Conservation (phyloP, 2,113 vertebrate genomes). For the Miniopterus natalensis region DNA sequence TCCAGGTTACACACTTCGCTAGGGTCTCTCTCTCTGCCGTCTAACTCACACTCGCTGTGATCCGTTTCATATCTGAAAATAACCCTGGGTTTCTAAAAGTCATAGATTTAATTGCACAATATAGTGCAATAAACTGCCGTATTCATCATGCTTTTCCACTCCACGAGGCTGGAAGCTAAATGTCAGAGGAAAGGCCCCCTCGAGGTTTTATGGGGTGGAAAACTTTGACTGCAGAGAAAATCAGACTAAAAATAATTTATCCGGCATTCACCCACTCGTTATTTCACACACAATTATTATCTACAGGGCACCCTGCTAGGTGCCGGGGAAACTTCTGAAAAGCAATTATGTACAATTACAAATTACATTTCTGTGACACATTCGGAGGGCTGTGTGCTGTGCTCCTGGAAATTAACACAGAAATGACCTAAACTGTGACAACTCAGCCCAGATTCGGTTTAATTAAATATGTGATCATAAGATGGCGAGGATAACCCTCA, state of each 20-base stretch:
- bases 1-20: neutral
- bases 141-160: neutral
- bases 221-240: slow-evolving; percentile 29
- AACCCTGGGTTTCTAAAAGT: neutral
- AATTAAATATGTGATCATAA: neutral
- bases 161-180: neutral
- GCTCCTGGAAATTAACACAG: neutral
- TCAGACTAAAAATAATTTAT: slow-evolving; percentile 11
- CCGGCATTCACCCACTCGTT: neutral
- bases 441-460: neutral
- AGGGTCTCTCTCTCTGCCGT: neutral
- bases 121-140: neutral
- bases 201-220: neutral
- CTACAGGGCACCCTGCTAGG: neutral
- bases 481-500: neutral
- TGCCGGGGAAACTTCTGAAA: neutral
- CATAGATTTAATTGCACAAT: slow-evolving; percentile 19
- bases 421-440: neutral
- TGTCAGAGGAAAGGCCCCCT: neutral
- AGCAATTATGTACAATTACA: neutral
- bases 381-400: neutral
- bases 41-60: neutral
- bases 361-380: neutral
- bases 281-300: neutral
- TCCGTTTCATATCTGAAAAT: neutral